A percentile compares a stretch with the other conserved stretches of the same genome.
Conservation (phyloP, 2,113 vertebrate genomes). For the Aegotheles bennettii region DNA sequence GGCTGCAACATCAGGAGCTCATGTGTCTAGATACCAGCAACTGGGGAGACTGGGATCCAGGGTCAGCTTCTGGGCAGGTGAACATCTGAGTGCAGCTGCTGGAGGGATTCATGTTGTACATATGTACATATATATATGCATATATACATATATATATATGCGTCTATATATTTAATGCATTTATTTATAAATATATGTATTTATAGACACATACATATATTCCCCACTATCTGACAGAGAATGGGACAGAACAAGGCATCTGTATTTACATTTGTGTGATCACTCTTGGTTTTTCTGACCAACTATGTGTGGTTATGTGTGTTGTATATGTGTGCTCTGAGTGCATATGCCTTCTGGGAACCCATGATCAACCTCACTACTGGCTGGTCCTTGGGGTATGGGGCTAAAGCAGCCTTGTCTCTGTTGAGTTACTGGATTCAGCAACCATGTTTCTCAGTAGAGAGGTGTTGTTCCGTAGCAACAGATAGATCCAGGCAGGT, state of each 20-base stretch:
- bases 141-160: too few relatives aligned
- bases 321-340: fast-evolving
- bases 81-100: neutral
- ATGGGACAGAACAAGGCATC: neutral
- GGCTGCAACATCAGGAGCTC: neutral
- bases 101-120: neutral
- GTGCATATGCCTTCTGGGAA: neutral
- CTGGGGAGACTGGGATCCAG: neutral
- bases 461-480: neutral
- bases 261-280: neutral
- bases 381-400: neutral
- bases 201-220: neutral
- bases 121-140: neutral
- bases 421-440: fast-evolving
- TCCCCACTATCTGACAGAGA: neutral
- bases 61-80: fast-evolving
- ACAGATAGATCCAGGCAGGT: neutral
- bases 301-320: neutral
- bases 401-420: neutral
- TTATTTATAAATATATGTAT: neutral
- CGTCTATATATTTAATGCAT: neutral
- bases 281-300: neutral
- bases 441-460: neutral
- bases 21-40: neutral
- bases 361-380: neutral